Percentiles rank a stretch among this genome's conserved stretches.
These are phyloP conservation scores for Leptinotarsa undecemlineata DNA, from an alignment of 1,140 invertebrate species.

Conservation along the genomic window DNA sequence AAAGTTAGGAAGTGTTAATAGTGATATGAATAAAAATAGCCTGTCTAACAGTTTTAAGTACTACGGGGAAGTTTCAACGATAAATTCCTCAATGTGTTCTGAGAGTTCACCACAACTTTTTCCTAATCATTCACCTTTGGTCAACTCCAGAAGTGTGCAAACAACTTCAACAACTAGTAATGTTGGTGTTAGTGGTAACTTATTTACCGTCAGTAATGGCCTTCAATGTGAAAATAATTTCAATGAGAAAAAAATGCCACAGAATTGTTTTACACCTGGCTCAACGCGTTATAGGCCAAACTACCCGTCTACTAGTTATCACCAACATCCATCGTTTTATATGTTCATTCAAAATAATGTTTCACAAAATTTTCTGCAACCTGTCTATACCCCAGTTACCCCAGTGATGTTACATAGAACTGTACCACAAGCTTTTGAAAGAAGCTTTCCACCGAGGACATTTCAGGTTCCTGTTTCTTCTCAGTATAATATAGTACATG, in stretches of 20 bases:
- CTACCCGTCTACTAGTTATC: constrained; percentile 16
- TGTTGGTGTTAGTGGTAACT: constrained; percentile 6
- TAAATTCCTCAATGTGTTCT: not conserved
- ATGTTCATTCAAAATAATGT: constrained; percentile 25
- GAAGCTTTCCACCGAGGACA: constrained; percentile 11
- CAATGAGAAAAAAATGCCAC: not conserved
- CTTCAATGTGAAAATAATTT: constrained; percentile 3
- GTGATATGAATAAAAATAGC: constrained; percentile 10
- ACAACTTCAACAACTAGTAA: constrained; percentile 16
- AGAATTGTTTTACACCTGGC: constrained; percentile 5
- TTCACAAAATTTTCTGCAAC: constrained; percentile 17
- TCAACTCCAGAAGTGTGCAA: constrained; percentile 19
- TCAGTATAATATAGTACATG: constrained; percentile 13
- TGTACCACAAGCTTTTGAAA: constrained; percentile 8
- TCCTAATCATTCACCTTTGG: not conserved
- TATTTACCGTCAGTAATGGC: not conserved
- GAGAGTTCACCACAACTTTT: constrained; percentile 10
- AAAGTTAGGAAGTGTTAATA: constrained; percentile 19
- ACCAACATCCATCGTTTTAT: constrained; percentile 24
- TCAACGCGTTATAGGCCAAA: constrained; percentile 15
- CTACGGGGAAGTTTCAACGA: not conserved
- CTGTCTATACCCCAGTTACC: not conserved
- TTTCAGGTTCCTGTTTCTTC: constrained; percentile 12
- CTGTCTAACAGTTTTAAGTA: not conserved
- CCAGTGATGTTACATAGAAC: constrained; percentile 15